Percentiles rank a stretch among this genome's conserved stretches.
Conservation (phyloP, 2,888 invertebrate species). For the Agonum fuliginosum region DNA sequence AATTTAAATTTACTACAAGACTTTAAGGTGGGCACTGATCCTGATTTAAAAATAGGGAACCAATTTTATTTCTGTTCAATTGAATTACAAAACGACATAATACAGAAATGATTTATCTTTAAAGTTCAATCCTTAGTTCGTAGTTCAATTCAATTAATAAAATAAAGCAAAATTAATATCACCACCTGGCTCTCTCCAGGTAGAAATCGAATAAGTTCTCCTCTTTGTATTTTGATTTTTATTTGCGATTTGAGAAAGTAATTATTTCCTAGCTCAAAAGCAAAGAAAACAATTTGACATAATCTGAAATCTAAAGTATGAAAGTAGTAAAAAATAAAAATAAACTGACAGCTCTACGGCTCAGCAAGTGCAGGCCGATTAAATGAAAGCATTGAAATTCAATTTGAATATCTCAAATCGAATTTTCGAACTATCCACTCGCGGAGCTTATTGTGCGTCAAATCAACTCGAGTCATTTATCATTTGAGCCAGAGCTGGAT, state of each 20-base stretch:
- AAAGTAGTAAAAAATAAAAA: constrained; percentile 31
- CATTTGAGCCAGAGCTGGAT: constrained; percentile 26
- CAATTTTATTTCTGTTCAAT: too few species aligned
- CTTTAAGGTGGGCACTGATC: too few species aligned
- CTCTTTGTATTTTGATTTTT: not conserved
- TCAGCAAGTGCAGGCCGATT: constrained; percentile 26
- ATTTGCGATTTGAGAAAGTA: constrained; percentile 15
- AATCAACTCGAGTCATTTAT: constrained; percentile 43
- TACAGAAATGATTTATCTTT: too few species aligned
- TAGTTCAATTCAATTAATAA: too few species aligned
- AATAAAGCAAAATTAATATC: too few species aligned
- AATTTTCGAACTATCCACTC: constrained; percentile 45
- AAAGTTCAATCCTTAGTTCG: too few species aligned
- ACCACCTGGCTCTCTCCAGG: too few species aligned
- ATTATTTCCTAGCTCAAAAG: constrained; percentile 8
- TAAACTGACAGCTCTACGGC: constrained; percentile 15
- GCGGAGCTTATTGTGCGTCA: constrained; percentile 30
- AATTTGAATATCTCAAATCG: constrained; percentile 49
- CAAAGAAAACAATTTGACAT: constrained; percentile 31
- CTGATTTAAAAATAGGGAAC: too few species aligned
- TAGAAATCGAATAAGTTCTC: not conserved
- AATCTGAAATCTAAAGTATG: constrained; percentile 36
- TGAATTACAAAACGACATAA: too few species aligned
- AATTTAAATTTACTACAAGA: too few species aligned
- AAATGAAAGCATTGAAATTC: constrained; percentile 43